These are phyloP conservation scores for Pinctada fucata DNA, from an alignment of 2,888 invertebrate species.

Conservation along the genomic window DNA sequence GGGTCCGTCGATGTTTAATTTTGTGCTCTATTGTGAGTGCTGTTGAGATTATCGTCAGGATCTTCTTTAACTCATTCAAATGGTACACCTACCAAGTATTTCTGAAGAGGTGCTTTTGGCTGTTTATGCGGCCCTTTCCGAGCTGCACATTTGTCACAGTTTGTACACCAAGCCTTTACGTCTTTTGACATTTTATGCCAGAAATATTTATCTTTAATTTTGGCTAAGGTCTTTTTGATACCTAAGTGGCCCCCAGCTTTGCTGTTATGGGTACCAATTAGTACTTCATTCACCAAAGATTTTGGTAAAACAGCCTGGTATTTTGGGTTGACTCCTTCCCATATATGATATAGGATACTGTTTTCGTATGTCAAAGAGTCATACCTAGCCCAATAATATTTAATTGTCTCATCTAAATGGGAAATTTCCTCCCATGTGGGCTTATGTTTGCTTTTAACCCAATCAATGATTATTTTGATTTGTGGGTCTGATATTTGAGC, in stretches of 20 bases:
- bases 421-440: neutral
- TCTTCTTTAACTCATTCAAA: no score
- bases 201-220: conserved; percentile 9
- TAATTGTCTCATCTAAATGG: no score
- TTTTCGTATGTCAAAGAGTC: neutral
- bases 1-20: no score
- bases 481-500: neutral
- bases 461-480: neutral
- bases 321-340: neutral
- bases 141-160: conserved; percentile 6
- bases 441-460: neutral
- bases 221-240: conserved; percentile 9
- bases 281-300: neutral
- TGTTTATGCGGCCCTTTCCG: conserved; percentile 1
- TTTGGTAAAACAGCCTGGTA: conserved; percentile 18
- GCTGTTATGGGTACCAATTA: neutral
- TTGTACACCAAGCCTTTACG: no score
- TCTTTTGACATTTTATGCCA: no score
- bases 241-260: conserved; percentile 12
- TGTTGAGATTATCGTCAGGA: no score
- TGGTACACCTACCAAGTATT: conserved; percentile 20
- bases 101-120: neutral
- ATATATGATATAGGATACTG: neutral
- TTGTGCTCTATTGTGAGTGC: no score
- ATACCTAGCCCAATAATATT: neutral